A percentile compares a stretch with the other conserved stretches of the same genome.
Conservation (phyloP, 2,888 invertebrate species). For the Pollenia amentaria region DNA sequence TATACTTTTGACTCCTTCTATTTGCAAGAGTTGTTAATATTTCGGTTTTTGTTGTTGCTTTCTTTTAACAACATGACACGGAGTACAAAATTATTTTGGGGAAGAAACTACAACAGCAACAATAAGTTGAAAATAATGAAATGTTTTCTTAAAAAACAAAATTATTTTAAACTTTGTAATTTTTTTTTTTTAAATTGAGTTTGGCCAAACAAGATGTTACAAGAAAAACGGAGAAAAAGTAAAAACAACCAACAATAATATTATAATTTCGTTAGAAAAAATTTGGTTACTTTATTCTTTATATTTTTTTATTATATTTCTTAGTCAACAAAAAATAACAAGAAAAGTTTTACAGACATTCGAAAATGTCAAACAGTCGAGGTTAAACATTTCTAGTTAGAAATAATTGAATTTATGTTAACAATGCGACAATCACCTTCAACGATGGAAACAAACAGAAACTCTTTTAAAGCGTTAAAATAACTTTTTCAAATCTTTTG, state of each 20-base stretch:
- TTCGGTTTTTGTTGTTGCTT: conserved; percentile 1
- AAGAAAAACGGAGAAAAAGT: neutral
- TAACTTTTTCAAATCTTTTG: too few relatives aligned
- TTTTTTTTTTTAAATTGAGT: conserved; percentile 28
- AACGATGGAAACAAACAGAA: too few relatives aligned
- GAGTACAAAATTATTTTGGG: conserved; percentile 7
- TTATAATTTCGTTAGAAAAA: conserved; percentile 37
- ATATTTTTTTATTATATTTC: neutral
- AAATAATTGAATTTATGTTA: too few relatives aligned
- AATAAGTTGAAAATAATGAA: neutral
- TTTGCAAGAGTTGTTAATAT: neutral
- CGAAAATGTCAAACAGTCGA: neutral
- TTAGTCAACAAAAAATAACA: conserved; percentile 25
- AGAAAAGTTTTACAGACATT: conserved; percentile 20
- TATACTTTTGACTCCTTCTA: neutral
- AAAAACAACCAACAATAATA: neutral
- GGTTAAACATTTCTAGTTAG: too few relatives aligned
- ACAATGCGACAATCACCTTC: too few relatives aligned
- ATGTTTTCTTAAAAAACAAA: conserved; percentile 34
- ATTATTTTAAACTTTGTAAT: conserved; percentile 44
- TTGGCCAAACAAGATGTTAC: conserved; percentile 55
- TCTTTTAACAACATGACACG: conserved; percentile 38
- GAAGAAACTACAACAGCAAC: neutral
- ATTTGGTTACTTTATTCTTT: neutral
- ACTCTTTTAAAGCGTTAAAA: too few relatives aligned